These are phyloP conservation scores for Polymixis lichenea DNA, from an alignment of 2,888 invertebrate species.

Conservation along the genomic window DNA sequence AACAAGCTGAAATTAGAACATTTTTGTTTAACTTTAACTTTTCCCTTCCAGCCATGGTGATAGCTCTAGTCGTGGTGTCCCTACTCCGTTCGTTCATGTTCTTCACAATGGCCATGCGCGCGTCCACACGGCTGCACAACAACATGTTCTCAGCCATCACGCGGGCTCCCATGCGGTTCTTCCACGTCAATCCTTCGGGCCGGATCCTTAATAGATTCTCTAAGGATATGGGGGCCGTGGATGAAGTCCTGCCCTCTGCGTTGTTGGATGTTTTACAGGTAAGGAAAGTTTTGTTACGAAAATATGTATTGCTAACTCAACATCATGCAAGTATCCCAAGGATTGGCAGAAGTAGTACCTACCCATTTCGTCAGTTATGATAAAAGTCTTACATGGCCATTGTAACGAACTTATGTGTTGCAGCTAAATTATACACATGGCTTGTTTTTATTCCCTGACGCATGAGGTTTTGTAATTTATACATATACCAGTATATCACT, in stretches of 20 bases:
- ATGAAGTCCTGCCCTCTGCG: constrained; percentile 91
- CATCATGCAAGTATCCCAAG: no score
- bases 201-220: constrained; percentile 96
- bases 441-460: no score
- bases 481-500: no score
- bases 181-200: constrained; percentile 96
- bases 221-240: constrained; percentile 95
- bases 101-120: constrained; percentile 92
- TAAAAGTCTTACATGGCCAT: no score
- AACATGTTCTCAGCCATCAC: constrained; percentile 96
- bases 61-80: constrained; percentile 87
- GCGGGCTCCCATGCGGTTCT: constrained; percentile 95
- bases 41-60: constrained; percentile 83
- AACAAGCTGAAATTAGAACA: neutral
- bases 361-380: no score
- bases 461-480: no score
- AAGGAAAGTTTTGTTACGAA: neutral
- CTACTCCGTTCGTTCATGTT: constrained; percentile 90
- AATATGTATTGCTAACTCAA: no score
- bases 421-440: no score
- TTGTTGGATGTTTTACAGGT: constrained; percentile 91
- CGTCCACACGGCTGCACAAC: constrained; percentile 95
- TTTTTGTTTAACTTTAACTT: neutral
- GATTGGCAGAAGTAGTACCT: no score
- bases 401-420: no score